phyloP scores from a whole-genome alignment of 2,113 vertebrate genomes.

The Drymodes brunneopygia region DNA sequence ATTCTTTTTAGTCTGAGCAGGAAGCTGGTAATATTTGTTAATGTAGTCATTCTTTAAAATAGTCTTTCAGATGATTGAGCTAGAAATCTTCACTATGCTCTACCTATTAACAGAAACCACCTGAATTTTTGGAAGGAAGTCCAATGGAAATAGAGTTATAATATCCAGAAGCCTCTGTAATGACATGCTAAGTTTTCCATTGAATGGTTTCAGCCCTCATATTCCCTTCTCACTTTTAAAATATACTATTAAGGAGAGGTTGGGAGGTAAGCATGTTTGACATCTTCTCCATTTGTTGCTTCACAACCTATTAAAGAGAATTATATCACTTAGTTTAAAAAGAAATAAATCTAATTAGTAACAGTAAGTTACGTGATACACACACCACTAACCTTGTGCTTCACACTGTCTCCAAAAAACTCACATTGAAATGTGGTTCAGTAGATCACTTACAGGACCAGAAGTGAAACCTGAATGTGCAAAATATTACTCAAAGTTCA shows the following conservation, averaged over 20 bases:
- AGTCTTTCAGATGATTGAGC: slow-evolving; percentile 34
- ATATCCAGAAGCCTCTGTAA: slow-evolving; percentile 9
- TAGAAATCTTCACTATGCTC: not conserved
- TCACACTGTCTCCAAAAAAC: not conserved
- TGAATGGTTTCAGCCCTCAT: not conserved
- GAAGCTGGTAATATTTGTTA: slow-evolving; percentile 44
- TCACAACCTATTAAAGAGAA: not conserved
- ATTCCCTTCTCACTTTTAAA: not conserved
- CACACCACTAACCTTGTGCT: not conserved
- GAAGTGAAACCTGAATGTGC: not conserved
- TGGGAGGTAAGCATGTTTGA: not conserved
- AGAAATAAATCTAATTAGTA: not conserved
- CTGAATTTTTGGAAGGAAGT: slow-evolving; percentile 4
- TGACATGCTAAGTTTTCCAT: not conserved
- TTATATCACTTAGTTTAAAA: not conserved
- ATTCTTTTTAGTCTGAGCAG: slow-evolving; percentile 47
- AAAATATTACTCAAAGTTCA: not conserved
- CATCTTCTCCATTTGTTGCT: not conserved
- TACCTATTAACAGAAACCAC: slow-evolving; percentile 30
- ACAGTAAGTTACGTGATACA: not conserved
- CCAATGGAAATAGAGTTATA: slow-evolving; percentile 1
- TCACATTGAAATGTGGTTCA: not conserved
- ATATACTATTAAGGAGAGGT: not conserved
- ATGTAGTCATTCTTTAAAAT: slow-evolving; percentile 53
- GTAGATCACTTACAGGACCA: not conserved